These are phyloP conservation scores for Vulpes lagopus DNA, from an alignment of 2,113 vertebrate genomes.

Conservation along the genomic window DNA sequence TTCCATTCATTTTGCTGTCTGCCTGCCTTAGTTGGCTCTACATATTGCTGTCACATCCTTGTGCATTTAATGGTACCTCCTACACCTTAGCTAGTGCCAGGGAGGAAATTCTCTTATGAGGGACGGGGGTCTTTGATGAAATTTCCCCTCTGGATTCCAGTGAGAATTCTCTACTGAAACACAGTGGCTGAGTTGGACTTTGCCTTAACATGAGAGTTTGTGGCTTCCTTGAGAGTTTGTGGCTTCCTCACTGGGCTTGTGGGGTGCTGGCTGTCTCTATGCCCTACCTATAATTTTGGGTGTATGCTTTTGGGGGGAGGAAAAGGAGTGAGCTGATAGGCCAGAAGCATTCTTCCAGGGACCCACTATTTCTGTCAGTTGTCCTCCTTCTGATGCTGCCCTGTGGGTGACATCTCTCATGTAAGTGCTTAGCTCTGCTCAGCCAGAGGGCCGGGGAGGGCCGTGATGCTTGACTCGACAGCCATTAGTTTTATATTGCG, in stretches of 20 bases:
- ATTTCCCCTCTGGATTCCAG: neutral
- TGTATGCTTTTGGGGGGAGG: neutral
- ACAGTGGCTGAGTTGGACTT: neutral
- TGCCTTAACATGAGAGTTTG: neutral
- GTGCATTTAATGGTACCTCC: neutral
- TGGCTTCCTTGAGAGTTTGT: neutral
- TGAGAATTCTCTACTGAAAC: neutral
- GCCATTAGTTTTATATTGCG: neutral
- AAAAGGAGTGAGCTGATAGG: neutral
- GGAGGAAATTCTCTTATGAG: neutral
- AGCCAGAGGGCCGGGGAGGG: neutral
- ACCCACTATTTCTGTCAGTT: neutral
- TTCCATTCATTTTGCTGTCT: neutral
- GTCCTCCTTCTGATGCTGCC: neutral
- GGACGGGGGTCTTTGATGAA: neutral
- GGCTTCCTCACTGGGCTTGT: neutral
- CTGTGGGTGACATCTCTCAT: neutral
- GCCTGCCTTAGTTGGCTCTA: neutral
- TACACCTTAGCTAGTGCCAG: neutral
- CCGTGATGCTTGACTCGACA: neutral
- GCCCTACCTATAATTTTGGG: neutral
- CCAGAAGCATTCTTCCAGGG: neutral
- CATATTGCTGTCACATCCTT: neutral
- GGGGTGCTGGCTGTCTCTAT: neutral
- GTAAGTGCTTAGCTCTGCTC: neutral